phyloP scores from a whole-genome alignment of 2,797 vertebrate species.

The Hypotaenidia okinawae region DNA sequence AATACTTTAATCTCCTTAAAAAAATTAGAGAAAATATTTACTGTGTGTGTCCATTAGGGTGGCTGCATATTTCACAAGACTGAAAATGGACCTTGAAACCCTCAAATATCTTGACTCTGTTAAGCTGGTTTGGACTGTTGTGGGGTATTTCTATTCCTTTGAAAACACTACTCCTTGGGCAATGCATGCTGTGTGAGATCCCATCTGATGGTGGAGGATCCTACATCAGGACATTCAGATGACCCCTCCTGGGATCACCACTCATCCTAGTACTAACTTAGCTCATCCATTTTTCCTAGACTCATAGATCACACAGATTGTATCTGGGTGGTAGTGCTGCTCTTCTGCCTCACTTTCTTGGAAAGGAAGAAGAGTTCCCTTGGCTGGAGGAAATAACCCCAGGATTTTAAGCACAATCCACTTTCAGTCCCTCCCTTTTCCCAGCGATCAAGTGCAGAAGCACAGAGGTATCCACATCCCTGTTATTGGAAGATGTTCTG shows the following conservation, averaged over 20 bases:
- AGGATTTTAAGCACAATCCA: neutral
- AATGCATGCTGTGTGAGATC: neutral
- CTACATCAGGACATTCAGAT: neutral
- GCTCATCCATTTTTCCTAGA: neutral
- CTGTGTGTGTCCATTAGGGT: too few relatives aligned
- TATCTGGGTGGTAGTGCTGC: neutral
- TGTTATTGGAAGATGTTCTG: neutral
- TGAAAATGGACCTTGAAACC: neutral
- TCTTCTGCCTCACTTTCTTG: neutral
- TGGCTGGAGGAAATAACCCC: neutral
- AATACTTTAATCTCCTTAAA: too few relatives aligned
- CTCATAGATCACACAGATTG: accelerated
- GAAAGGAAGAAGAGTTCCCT: neutral
- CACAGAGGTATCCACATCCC: neutral
- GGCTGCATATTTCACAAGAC: neutral
- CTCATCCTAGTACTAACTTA: neutral
- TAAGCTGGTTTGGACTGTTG: neutral
- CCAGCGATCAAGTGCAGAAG: neutral
- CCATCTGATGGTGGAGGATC: neutral
- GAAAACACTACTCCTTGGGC: neutral
- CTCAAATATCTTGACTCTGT: neutral
- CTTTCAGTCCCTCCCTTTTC: neutral
- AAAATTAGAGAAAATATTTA: too few relatives aligned
- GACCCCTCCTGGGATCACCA: neutral
- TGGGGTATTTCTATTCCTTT: neutral